Evolutionary conservation across 35 echinoderm and acorn worm genomes (phyloP).

Genomic region (Patiria miniata): DNA sequence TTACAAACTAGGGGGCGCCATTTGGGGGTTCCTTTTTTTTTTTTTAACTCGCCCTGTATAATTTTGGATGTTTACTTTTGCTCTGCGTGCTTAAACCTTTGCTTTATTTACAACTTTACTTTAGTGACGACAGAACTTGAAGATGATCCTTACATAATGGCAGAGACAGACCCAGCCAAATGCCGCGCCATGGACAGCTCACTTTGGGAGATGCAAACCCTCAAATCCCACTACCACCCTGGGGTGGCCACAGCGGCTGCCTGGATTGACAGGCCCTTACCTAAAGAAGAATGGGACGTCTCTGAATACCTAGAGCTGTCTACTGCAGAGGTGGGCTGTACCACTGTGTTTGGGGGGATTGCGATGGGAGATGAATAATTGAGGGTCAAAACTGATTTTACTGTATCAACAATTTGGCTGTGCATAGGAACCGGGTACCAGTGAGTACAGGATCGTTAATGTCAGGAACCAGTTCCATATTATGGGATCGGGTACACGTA

Average conservation of each 20-base stretch:
- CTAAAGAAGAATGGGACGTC: constrained; percentile 87
- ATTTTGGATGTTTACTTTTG: neutral
- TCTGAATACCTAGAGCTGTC: constrained; percentile 67
- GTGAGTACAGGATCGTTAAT: no score
- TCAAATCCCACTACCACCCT: constrained; percentile 85
- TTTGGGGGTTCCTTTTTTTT: no score
- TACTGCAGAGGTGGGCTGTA: constrained; percentile 57
- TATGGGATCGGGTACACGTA: no score
- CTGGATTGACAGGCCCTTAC: constrained; percentile 69
- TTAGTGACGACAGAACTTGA: constrained; percentile 47
- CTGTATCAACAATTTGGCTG: neutral
- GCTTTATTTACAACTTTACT: neutral
- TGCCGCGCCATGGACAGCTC: constrained; percentile 81
- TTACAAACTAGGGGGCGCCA: no score
- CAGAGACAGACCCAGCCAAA: constrained; percentile 79
- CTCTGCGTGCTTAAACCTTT: neutral
- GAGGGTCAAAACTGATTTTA: neutral
- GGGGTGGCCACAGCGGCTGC: constrained; percentile 75
- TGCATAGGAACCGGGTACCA: neutral
- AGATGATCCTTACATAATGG: constrained; percentile 78
- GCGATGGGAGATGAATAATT: neutral
- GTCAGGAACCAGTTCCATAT: no score
- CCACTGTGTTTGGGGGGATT: neutral
- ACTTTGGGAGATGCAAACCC: constrained; percentile 90
- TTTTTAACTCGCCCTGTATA: no score